A percentile compares a stretch with the other conserved stretches of the same genome.
These are phyloP conservation scores for Mobula hypostoma DNA, from an alignment of 2,113 vertebrate genomes.

Conservation along the genomic window DNA sequence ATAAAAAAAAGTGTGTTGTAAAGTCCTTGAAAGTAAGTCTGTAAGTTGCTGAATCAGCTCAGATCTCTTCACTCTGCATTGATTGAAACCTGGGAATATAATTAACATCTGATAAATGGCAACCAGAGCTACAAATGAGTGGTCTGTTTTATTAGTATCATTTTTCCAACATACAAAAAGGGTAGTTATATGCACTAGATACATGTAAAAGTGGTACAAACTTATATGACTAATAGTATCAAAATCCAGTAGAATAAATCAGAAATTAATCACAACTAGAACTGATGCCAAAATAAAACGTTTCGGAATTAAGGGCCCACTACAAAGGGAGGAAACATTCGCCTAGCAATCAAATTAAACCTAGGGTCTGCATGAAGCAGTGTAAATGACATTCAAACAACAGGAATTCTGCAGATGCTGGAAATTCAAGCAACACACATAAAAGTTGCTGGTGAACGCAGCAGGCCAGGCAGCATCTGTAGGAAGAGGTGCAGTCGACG, in stretches of 20 bases:
- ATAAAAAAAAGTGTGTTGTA: too few relatives aligned
- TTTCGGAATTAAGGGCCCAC: neutral
- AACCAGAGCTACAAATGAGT: neutral
- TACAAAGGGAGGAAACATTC: neutral
- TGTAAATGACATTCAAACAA: neutral
- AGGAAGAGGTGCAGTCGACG: too few relatives aligned
- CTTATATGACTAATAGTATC: neutral
- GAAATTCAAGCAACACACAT: too few relatives aligned
- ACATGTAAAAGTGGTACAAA: neutral
- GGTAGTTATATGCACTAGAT: neutral
- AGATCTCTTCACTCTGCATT: too few relatives aligned
- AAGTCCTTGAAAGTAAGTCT: too few relatives aligned
- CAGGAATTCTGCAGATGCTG: too few relatives aligned
- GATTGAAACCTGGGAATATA: neutral
- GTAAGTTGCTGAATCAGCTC: too few relatives aligned
- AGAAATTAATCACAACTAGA: neutral
- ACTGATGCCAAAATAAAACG: neutral
- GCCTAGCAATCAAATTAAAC: neutral
- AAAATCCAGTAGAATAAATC: neutral
- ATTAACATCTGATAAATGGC: neutral
- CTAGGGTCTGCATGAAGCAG: too few relatives aligned
- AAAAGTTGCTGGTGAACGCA: too few relatives aligned
- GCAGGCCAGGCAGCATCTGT: too few relatives aligned
- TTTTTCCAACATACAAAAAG: neutral
- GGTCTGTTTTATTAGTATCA: neutral